phyloP scores from a whole-genome alignment of 2,797 vertebrate species.

The Myotis vivesi region DNA sequence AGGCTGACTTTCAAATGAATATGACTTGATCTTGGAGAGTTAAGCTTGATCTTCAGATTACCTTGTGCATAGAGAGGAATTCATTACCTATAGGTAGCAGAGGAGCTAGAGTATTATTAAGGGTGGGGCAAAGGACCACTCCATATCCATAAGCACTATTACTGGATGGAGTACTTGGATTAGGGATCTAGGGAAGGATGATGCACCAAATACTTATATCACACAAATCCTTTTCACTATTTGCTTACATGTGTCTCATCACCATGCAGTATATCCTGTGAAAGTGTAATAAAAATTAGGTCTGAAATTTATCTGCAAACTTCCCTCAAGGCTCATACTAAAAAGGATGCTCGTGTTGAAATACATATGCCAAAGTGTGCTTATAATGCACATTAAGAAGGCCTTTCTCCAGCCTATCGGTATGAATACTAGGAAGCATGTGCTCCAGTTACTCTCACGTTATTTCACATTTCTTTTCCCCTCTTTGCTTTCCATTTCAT shows the following conservation, averaged over 20 bases:
- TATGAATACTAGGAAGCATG: neutral
- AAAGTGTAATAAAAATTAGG: neutral
- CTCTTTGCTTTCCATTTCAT: neutral
- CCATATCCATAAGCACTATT: neutral
- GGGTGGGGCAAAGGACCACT: too few relatives aligned
- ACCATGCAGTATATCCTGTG: neutral
- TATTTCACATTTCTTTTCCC: neutral
- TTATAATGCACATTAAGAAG: neutral
- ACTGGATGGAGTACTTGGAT: neutral
- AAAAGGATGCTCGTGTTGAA: neutral
- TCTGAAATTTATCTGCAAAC: neutral
- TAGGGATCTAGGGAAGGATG: neutral
- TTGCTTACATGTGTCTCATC: neutral
- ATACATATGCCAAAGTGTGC: neutral
- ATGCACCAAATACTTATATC: neutral
- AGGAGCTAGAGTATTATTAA: too few relatives aligned
- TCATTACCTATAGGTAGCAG: neutral
- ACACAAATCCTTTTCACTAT: neutral
- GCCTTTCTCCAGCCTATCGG: neutral
- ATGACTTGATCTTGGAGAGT: neutral
- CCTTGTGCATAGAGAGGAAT: neutral
- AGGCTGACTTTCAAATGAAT: neutral
- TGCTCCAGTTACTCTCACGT: neutral
- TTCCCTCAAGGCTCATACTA: neutral
- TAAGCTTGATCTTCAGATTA: neutral